Evolutionary conservation across 2,888 invertebrate genomes (phyloP).

Genomic region (Adelphocoris suturalis): DNA sequence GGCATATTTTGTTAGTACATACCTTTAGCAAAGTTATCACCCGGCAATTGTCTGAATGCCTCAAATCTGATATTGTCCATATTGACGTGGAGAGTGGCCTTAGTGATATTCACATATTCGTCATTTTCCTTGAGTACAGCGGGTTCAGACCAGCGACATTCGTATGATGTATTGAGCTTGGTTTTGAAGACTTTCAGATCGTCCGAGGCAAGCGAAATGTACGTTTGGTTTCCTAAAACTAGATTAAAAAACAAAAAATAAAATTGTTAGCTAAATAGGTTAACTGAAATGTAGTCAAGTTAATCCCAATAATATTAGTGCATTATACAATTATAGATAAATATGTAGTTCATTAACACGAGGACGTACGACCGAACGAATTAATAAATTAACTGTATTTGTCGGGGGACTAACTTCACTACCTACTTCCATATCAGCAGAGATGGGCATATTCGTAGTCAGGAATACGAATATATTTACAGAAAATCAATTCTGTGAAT

Average conservation of each 20-base stretch:
- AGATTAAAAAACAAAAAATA: not conserved
- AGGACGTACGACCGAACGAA: too few relatives aligned
- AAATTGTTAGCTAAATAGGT: not conserved
- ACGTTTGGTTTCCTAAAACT: not conserved
- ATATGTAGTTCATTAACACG: too few relatives aligned
- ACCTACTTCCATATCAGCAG: too few relatives aligned
- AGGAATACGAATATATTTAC: too few relatives aligned
- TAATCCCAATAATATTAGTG: too few relatives aligned
- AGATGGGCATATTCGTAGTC: too few relatives aligned
- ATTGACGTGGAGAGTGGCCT: conserved; percentile 80
- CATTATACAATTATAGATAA: too few relatives aligned
- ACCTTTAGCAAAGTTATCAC: conserved; percentile 84
- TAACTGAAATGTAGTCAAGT: too few relatives aligned
- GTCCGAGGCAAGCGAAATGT: conserved; percentile 18
- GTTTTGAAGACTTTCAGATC: conserved; percentile 55
- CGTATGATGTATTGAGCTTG: conserved; percentile 55
- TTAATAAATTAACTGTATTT: too few relatives aligned
- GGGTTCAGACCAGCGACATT: conserved; percentile 64
- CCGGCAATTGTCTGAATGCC: conserved; percentile 83
- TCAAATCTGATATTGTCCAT: conserved; percentile 86
- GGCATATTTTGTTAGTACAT: conserved; percentile 77
- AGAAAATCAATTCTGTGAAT: too few relatives aligned
- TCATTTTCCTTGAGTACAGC: conserved; percentile 46
- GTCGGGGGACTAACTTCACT: too few relatives aligned
- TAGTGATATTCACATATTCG: conserved; percentile 74